Conservation (phyloP, 1,140 invertebrate species). For the Palaemon carinicauda region DNA sequence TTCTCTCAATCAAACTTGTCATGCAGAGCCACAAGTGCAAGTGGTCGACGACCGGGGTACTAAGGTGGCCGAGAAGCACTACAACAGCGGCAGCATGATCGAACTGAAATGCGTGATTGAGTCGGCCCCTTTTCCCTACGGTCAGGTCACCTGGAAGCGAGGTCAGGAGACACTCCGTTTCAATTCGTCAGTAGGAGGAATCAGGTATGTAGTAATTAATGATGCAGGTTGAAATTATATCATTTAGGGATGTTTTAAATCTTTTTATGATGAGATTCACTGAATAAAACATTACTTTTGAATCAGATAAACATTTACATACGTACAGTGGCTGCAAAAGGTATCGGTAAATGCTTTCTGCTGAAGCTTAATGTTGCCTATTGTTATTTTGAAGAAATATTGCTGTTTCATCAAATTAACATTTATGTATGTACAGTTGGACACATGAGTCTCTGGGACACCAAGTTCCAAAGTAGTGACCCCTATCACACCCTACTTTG, state of each 20-base stretch:
- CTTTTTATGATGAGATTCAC: not conserved
- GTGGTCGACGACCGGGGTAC: constrained; percentile 40
- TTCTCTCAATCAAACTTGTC: too few relatives aligned
- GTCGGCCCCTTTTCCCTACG: constrained; percentile 25
- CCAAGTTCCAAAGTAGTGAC: too few relatives aligned
- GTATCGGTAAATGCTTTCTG: too few relatives aligned
- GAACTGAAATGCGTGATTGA: constrained; percentile 34
- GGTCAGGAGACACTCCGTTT: not conserved
- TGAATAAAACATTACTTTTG: too few relatives aligned
- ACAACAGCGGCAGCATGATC: constrained; percentile 44
- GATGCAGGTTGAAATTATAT: not conserved
- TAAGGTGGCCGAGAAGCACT: constrained; percentile 34
- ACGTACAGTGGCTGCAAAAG: too few relatives aligned
- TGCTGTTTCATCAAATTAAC: too few relatives aligned
- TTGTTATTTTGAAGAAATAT: too few relatives aligned
- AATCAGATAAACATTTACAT: not conserved
- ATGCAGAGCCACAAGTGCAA: constrained; percentile 11
- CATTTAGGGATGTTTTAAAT: not conserved
- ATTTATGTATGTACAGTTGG: too few relatives aligned
- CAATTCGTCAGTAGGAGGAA: constrained; percentile 30
- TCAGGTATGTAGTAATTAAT: not conserved
- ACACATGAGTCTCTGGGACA: too few relatives aligned
- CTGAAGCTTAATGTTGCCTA: too few relatives aligned
- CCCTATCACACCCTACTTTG: too few relatives aligned
- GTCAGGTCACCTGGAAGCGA: constrained; percentile 29